A percentile compares a stretch with the other conserved stretches of the same genome.
These are phyloP conservation scores for Oncorhynchus nerka DNA, from an alignment of 2,113 vertebrate genomes.

Conservation along the genomic window DNA sequence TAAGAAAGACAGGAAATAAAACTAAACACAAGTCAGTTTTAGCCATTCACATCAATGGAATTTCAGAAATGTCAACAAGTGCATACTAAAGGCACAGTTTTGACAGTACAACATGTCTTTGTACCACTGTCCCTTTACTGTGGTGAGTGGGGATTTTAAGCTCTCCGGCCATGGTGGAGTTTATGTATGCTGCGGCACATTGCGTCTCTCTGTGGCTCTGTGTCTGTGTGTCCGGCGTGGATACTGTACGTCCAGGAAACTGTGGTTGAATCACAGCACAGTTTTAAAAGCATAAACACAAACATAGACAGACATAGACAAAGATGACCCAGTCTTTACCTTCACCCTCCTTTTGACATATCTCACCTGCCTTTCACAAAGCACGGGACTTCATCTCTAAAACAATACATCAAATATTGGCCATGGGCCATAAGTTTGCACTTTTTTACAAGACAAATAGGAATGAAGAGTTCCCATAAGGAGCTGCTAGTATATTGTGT, in stretches of 20 bases:
- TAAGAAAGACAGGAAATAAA: not conserved
- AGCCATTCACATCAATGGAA: not conserved
- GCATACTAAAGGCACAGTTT: not conserved
- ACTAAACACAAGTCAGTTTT: not conserved
- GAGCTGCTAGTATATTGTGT: not conserved
- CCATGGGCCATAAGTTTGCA: not conserved
- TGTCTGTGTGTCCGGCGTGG: slow-evolving; percentile 19
- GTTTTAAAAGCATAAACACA: not conserved
- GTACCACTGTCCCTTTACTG: slow-evolving; percentile 55
- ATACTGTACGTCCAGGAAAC: slow-evolving; percentile 45
- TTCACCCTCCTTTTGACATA: not conserved
- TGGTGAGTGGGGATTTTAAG: slow-evolving; percentile 41
- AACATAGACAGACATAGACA: not conserved
- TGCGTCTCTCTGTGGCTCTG: slow-evolving; percentile 8
- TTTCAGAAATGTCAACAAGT: not conserved
- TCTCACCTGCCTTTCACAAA: not conserved
- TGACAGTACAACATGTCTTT: not conserved
- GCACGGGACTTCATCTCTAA: not conserved
- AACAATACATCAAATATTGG: not conserved
- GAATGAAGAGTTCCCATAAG: too few relatives aligned
- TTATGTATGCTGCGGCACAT: slow-evolving; percentile 37
- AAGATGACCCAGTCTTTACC: too few relatives aligned
- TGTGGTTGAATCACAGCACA: slow-evolving; percentile 40
- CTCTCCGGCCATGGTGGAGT: slow-evolving; percentile 20
- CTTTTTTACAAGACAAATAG: not conserved